These are phyloP conservation scores for Cinclus cinclus DNA, from an alignment of 2,113 vertebrate genomes.

Conservation along the genomic window DNA sequence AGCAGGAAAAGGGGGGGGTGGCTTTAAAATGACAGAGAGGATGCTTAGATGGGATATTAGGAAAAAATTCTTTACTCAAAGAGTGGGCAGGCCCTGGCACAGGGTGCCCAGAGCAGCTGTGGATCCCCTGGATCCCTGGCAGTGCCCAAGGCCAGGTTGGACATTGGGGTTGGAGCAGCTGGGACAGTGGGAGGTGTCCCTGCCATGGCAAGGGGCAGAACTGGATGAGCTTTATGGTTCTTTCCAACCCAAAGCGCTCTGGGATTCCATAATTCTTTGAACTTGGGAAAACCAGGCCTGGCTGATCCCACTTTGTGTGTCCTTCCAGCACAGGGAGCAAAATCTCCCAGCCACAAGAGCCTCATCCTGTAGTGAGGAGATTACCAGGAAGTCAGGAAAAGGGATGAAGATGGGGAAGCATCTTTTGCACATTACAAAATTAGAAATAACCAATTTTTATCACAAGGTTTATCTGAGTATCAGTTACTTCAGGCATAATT, in stretches of 20 bases:
- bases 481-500: neutral
- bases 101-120: neutral
- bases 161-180: neutral
- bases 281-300: neutral
- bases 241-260: neutral
- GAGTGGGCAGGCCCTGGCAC: neutral
- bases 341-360: neutral
- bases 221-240: neutral
- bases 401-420: neutral
- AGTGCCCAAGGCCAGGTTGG: neutral
- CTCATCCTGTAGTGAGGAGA: neutral
- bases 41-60: neutral
- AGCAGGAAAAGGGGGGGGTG: neutral
- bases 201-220: neutral
- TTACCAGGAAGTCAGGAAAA: neutral
- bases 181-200: neutral
- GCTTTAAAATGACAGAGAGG: neutral
- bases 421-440: neutral
- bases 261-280: neutral
- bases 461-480: no score
- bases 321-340: neutral
- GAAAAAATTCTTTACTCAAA: neutral
- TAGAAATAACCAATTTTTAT: neutral
- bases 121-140: neutral
- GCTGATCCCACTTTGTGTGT: neutral